Evolutionary conservation across 2,113 vertebrate genomes (phyloP).

Genomic region (Arizona elegans): DNA sequence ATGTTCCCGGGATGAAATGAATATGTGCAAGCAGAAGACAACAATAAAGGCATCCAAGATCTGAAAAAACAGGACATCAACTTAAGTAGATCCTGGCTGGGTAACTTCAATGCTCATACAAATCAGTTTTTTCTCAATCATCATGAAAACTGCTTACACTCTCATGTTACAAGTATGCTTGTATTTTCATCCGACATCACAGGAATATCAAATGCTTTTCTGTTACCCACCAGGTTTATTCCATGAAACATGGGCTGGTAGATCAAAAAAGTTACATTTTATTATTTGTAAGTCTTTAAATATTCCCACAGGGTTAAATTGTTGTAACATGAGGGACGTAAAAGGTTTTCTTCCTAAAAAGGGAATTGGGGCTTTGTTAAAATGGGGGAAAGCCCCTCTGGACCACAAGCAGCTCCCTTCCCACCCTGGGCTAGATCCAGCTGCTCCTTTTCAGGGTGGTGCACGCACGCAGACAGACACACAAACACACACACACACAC

Average conservation of each 20-base stretch:
- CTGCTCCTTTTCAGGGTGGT: neutral
- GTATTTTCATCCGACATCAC: neutral
- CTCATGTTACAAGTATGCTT: neutral
- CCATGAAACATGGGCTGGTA: neutral
- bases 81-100: neutral
- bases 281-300: neutral
- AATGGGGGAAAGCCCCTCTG: neutral
- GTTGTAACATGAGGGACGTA: too few relatives aligned
- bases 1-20: neutral
- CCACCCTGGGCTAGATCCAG: neutral
- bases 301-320: too few relatives aligned
- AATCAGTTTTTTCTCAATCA: neutral
- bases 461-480: too few relatives aligned
- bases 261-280: neutral
- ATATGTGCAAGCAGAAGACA: neutral
- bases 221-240: neutral
- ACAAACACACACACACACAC: too few relatives aligned
- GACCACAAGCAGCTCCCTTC: fast-evolving
- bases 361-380: neutral
- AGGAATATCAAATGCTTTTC: neutral
- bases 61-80: neutral
- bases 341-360: neutral
- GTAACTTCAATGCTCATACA: neutral
- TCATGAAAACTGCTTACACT: neutral
- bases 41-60: neutral